Evolutionary conservation across 2,797 vertebrate genomes (phyloP), one percentile per base, ranked within the genome.

Genomic region (Perodicticus potto): DNA sequence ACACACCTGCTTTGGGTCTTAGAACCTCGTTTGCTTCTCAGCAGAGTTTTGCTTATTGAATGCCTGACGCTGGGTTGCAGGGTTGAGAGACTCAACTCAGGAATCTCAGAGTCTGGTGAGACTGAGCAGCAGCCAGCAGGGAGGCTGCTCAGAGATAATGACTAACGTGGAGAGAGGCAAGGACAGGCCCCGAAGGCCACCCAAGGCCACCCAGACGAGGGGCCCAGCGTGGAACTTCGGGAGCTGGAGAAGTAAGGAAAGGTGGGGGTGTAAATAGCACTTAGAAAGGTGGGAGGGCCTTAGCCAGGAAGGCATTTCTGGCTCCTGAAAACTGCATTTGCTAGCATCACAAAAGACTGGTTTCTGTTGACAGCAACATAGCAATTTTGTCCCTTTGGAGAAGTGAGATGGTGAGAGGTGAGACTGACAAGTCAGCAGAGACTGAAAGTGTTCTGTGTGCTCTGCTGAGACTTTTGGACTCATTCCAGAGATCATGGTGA

Each of bases 401-500:
- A 80, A 9, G 23, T 40, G 43, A 94, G 17, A 5, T 7, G 13
- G 6, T 67, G 10, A 2, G 25, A 43, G 25, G 25, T 57, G 32
- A 88, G 69, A 43, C 23, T 40, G 73, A 73, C 93, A 37, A 59
- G 32, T 74, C 45, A 70, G 55, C 27, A 61, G 59, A 80, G 32
- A 65, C 40, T 59, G 17, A 49, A 86, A 84, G 57, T 45, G 13
- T 49, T 49, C 9, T 77, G 11, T 63, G 23, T 59, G 25, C 63
- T 92, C 82, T 85, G 11, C 14, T 84, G 72, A 88, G 34, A 55
- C 10, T 78, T 67, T 86, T 53, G 34, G 19, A 29, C 43, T 14
- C 19, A 67, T 91, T 95, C 43, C 85, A 34, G 90, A 82, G 77
- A 85, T 81, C 65, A 74, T 57, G 37, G 27, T 77, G 20, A 59